A percentile compares a stretch with the other conserved stretches of the same genome.
Evolutionary conservation across 2,797 vertebrate genomes (phyloP).

Genomic region (Phalanger gymnotis): DNA sequence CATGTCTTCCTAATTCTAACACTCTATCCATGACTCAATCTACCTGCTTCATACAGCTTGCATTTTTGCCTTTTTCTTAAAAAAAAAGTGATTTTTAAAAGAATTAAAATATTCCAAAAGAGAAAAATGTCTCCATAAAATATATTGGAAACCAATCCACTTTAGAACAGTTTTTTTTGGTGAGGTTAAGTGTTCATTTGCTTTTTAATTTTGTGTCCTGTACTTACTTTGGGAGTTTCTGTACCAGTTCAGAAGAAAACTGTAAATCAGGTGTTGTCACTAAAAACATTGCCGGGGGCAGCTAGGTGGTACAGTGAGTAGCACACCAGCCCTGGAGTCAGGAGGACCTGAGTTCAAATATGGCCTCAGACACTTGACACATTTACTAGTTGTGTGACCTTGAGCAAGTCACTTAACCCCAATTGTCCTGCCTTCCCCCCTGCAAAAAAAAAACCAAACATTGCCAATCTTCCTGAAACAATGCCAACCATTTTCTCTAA

Average conservation of each 20-base stretch:
- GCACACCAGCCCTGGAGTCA: no score
- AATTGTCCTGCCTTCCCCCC: no score
- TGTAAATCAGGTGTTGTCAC: constrained; percentile 74
- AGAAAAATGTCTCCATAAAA: not conserved
- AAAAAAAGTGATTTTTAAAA: not conserved
- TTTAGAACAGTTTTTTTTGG: not conserved
- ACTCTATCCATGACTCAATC: not conserved
- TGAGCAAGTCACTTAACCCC: no score
- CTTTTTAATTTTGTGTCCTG: not conserved
- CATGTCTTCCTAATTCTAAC: not conserved
- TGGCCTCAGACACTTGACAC: no score
- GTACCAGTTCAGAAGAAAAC: constrained; percentile 64
- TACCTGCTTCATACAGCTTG: not conserved
- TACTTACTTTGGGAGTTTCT: constrained; percentile 8
- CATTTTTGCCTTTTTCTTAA: not conserved
- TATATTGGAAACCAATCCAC: not conserved
- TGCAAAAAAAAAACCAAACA: no score
- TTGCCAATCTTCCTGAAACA: constrained; percentile 67
- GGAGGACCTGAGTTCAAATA: no score
- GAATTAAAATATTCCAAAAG: not conserved
- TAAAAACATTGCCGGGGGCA: constrained; percentile 62
- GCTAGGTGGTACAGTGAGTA: no score
- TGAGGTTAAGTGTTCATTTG: not conserved
- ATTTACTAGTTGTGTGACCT: no score
- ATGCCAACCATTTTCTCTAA: constrained; percentile 57